A percentile compares a stretch with the other conserved stretches of the same genome.
Conservation (phyloP, 1,140 invertebrate genomes). For the Hydropsyche tenuis region DNA sequence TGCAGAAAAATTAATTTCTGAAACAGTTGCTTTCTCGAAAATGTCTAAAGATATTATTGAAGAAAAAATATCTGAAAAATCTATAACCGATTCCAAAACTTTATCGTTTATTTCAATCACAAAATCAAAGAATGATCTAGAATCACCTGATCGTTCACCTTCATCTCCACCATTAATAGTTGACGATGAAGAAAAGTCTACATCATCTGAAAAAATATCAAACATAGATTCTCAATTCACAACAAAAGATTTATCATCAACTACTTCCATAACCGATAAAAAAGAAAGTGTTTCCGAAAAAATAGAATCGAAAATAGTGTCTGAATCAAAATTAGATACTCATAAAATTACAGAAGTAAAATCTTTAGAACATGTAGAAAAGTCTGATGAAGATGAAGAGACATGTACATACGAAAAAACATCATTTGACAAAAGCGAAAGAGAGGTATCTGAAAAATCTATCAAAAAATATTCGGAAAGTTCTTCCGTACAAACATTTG, state of each 20-base stretch:
- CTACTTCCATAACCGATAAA: not conserved
- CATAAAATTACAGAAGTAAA: not conserved
- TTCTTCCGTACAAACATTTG: not conserved
- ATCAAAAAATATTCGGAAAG: constrained; percentile 17
- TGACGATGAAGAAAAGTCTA: not conserved
- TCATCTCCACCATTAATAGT: constrained; percentile 15
- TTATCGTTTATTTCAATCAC: not conserved
- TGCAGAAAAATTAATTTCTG: constrained; percentile 1
- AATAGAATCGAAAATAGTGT: not conserved
- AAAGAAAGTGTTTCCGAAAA: not conserved
- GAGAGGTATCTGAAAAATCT: constrained; percentile 15
- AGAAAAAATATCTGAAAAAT: not conserved
- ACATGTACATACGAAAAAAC: not conserved
- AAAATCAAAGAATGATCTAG: not conserved
- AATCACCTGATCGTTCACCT: not conserved
- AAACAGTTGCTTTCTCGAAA: not conserved
- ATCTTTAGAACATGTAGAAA: not conserved
- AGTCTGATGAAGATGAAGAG: constrained; percentile 3
- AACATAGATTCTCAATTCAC: not conserved
- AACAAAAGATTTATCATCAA: no score
- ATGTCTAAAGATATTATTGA: not conserved
- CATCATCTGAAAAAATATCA: not conserved
- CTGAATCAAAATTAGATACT: no score
- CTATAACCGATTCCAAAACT: not conserved
- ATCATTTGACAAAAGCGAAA: constrained; percentile 7